Evolutionary conservation across 2,113 vertebrate species (phyloP).

Genomic region (Forbesichthys papilliferus): DNA sequence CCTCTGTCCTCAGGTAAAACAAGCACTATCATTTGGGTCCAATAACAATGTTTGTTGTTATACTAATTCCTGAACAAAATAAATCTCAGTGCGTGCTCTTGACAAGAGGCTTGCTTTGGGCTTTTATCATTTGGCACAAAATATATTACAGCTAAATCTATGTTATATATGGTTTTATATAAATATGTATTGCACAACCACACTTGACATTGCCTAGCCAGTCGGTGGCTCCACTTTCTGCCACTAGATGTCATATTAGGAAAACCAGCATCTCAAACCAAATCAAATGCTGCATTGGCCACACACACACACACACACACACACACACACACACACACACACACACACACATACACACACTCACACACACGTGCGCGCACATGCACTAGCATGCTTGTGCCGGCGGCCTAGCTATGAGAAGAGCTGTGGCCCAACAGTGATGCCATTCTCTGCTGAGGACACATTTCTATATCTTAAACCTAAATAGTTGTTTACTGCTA

Average conservation of each 20-base stretch:
- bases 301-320: neutral
- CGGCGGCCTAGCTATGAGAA: no score
- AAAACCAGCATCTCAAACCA: neutral
- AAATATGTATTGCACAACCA: neutral
- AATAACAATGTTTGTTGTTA: neutral
- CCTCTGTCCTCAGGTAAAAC: constrained; percentile 13
- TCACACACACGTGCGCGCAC: neutral
- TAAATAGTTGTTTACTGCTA: neutral
- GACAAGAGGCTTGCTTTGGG: no score
- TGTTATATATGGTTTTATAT: constrained; percentile 8
- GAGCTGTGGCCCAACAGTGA: no score
- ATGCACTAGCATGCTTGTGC: neutral
- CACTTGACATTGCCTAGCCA: no score
- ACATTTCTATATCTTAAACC: no score
- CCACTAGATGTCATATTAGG: no score
- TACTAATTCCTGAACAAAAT: no score
- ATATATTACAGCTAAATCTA: constrained; percentile 1
- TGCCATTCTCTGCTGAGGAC: no score
- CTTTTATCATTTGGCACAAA: no score
- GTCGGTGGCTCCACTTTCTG: no score
- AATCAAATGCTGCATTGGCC: neutral
- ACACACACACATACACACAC: neutral
- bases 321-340: neutral
- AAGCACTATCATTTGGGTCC: constrained; percentile 2
- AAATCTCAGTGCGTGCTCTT: no score